Evolutionary conservation across 2,797 vertebrate species (phyloP), one percentile per base, ranked within the genome.

Genomic region (Hydrolagus colliei): DNA sequence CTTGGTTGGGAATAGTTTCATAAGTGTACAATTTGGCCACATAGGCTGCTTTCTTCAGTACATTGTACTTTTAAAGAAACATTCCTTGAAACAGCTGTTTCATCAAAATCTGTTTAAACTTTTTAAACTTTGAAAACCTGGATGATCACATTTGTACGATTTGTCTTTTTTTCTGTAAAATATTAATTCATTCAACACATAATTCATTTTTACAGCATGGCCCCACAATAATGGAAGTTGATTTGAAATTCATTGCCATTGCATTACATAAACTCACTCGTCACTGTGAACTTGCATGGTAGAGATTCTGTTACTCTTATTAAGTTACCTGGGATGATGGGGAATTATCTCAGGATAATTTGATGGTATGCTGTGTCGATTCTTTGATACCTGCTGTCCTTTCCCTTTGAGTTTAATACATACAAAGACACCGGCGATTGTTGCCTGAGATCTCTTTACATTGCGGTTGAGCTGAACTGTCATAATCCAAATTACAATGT

Each of bases 221-320:
- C 32, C 67, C 14, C 18, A 20, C 32, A 68, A n/a, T 71, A 16
- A 8, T 52, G 1, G 35, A 52, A 65, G 20, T 79, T 84, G 27
- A 84, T 84, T 84, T 84, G 79, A 84, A 84, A 84, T 6, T 4
- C 65, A 68, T 84, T 52, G 22, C 35, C 65, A 13, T 84, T 52
- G 16, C 52, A 68, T 82, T 84, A 1, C 9, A 84, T 9, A 20
- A 35, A 80, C 68, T 41, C 12, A 20, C 9, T 82, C 35, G 67
- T 3, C 41, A 6, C 41, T 6, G 41, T 52, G 41, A 52, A 52
- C 41, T 52, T 52, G 41, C 41, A 52, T 52, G 41, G 41, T 6
- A 6, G 41, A 52, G 41, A 52, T 52, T 3, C 41, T 52, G 41
- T 52, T 52, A 52, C 41, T 52, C 41, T 52, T 52, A 52, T 52